Evolutionary conservation across 2,113 vertebrate species (phyloP), one percentile per base, ranked within the genome.

Genomic region (Lepisosteus osseus): DNA sequence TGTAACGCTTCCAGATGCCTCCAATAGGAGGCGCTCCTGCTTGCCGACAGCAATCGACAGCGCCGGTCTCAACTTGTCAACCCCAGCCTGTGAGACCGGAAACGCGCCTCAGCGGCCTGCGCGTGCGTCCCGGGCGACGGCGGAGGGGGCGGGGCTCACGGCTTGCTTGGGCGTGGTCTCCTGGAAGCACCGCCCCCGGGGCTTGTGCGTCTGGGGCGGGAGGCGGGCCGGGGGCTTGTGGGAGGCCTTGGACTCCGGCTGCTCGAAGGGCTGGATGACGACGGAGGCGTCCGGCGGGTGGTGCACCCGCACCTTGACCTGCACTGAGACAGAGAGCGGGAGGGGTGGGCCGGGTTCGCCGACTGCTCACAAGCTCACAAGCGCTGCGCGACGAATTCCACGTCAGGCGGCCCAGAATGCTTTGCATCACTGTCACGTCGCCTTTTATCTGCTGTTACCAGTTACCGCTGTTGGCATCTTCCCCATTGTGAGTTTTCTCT

Each of bases 171-270:
- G 95, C 1, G 95, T 88, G 44, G 95, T 96, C 84, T 96, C 95
- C 88, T 97, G 95, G 83, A 97, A 97, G 86, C 95, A 97, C 66
- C 95, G 93, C 0, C 95, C 95, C 75, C 94, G 91, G 5, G 95
- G 94, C 77, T 97, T 96, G 80, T 94, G 93, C 3, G 92, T 92
- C 4, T 85, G 62, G 1, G 89, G 89, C 61, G 87, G 73, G 0
- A 63, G 77, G 42, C 90, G 90, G 1, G 86, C 79, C 55, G 77
- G 80, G 0, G 82, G 82, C 77, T 95, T 95, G 15, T 77, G 81
- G 15, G 86, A 80, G 83, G 80, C 80, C 85, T 94, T 91, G 86
- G 82, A 9, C 45, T 92, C 80, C 67, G 81, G 69, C 78, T 87
- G 82, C 67, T 95, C 94, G 0, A 94, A 80, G 51, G 94, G 89